Evolutionary conservation across 2,888 invertebrate genomes (phyloP), one percentile per base, ranked within the genome.

Genomic region (Tortricodes alternella): DNA sequence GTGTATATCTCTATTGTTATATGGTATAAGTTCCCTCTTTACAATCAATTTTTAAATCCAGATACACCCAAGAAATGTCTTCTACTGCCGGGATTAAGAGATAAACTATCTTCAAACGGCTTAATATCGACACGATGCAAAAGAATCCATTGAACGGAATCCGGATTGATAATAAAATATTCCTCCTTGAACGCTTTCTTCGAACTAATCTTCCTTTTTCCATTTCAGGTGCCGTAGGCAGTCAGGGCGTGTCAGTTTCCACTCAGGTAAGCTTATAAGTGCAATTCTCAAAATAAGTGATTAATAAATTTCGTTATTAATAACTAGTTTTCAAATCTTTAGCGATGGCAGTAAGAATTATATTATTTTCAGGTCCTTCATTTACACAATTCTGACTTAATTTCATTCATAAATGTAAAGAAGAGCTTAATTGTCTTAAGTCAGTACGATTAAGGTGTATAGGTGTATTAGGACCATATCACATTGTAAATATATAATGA

Each of bases 241-340:
- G 83, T 59, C 73, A 81, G 37, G 84, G 85, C 66, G 84, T 89
- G 67, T 89, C 89, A 59, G 89, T 89, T 66, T 89, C 89, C 44
- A 89, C 89, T 70, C 89, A 89, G 85, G 89, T 89, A 66, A 67
- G 78, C 48, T 32, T 27, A 24, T 13, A 9, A 18, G 16, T 35
- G 2, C 1, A 18, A 37, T 1, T 35, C 32, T 3, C 5, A 32
- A n/a, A 3, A 4, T 32, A 7, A 11, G n/a, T 5, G 11, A 11
- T 11, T n/a, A 11, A 29, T 29, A 29, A 11, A 1, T 3, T 11
- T 8, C 29, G 11, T n/a, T n/a, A n/a, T n/a, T n/a, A n/a, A n/a
- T n/a, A n/a, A n/a, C n/a, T n/a, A n/a, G n/a, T n/a, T n/a, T n/a
- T n/a, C n/a, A n/a, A n/a, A n/a, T n/a, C n/a, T n/a, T n/a, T n/a